Evolutionary conservation across 2,797 vertebrate genomes (phyloP), one percentile per base, ranked within the genome.

Genomic region (Dendrocincla tyrannina): DNA sequence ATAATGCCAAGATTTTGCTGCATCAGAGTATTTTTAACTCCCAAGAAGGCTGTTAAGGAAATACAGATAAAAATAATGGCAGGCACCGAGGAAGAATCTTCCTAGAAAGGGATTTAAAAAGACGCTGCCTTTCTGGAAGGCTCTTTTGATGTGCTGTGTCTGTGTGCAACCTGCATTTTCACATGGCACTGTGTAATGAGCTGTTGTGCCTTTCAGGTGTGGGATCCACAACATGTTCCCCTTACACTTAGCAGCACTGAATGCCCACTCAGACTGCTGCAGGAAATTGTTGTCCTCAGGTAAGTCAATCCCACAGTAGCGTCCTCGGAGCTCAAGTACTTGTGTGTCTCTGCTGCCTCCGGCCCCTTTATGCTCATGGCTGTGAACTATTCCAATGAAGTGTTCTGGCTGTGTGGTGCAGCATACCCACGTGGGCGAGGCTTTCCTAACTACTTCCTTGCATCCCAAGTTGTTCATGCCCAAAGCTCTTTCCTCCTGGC

Each of bases 141-240:
- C 76, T 59, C 52, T 91, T 74, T 58, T 41, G 39, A 4, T 47
- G 52, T 24, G 55, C 32, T 27, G 8, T 75, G 58, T 39, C 27
- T 78, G 67, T 33, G 2, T 7, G 28, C 14, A 64, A 49, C 39
- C 60, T 73, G 59, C 35, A 12, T 37, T 90, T 77, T 47, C 63
- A 23, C 32, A 4, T 4, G 67, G 22, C 67, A 23, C 11, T 22
- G 27, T 35, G 62, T 95, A 52, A 93, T 6, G 2, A 80, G 9
- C 76, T 91, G 22, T 95, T 95, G 80, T 87, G 58, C 84, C 79
- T 94, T 96, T 59, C 93, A 99, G 99, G 97, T 98, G 99, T 96
- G 99, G 99, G 50, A 98, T 99, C 95, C 98, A 99, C 56, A 99
- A 98, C 89, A 99, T 99, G 99, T 99, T 99, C 94, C 99, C 99